Evolutionary conservation across 2,797 vertebrate genomes (phyloP).

Genomic region (Scolopax bukidnonensis): DNA sequence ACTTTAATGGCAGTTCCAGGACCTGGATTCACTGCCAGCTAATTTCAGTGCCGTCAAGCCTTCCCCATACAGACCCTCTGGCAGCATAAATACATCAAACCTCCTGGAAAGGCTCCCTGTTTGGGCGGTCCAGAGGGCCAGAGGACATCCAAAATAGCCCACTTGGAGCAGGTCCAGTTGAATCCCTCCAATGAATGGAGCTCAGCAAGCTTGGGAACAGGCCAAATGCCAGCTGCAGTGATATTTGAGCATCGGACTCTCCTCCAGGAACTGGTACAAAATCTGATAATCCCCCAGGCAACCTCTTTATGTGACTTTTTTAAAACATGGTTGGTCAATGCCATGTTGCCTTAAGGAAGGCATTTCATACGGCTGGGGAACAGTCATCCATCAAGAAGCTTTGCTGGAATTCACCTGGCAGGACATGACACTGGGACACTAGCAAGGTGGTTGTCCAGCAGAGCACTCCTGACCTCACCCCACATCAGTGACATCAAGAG

Average conservation of each 20-base stretch:
- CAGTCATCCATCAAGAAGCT: rapidly evolving
- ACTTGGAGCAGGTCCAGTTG: not conserved
- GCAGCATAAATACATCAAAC: not conserved
- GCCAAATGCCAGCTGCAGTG: not conserved
- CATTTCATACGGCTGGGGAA: not conserved
- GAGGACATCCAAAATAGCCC: not conserved
- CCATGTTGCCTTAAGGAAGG: not conserved
- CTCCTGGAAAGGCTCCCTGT: not conserved
- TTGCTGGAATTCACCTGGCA: not conserved
- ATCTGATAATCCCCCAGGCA: not conserved
- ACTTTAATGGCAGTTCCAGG: not conserved
- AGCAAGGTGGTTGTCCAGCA: not conserved
- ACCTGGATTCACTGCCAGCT: not conserved
- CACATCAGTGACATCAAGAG: rapidly evolving
- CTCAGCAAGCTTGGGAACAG: not conserved
- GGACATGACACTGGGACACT: not conserved
- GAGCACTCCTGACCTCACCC: not conserved
- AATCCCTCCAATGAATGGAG: too few relatives aligned
- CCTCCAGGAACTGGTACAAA: not conserved
- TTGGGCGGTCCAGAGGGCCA: not conserved
- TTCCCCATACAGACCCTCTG: not conserved
- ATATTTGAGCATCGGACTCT: not conserved
- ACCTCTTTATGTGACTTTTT: not conserved
- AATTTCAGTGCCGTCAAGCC: not conserved
- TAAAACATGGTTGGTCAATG: not conserved